Percentiles rank a stretch among this genome's conserved stretches.
Conservation (phyloP, 1,140 invertebrate genomes). For the Anagrus nilaparvatae region DNA sequence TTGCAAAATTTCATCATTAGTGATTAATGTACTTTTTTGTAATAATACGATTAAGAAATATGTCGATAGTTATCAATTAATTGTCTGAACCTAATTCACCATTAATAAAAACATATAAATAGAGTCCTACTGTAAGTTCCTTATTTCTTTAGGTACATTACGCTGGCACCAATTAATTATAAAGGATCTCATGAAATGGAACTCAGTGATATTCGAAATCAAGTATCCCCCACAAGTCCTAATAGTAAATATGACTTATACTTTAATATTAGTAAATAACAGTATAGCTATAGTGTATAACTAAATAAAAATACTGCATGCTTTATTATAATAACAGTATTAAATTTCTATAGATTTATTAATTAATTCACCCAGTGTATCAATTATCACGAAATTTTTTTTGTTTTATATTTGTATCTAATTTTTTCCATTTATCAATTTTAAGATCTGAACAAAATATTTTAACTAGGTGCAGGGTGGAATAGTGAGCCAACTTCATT, state of each 20-base stretch:
- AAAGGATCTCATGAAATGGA: constrained; percentile 30
- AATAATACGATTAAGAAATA: neutral
- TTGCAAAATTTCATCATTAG: too few species aligned
- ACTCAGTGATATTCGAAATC: constrained; percentile 30
- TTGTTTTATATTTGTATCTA: neutral
- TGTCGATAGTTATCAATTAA: constrained; percentile 1
- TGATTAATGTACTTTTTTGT: constrained; percentile 9
- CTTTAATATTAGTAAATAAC: constrained; percentile 10
- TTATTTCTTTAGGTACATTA: constrained; percentile 33
- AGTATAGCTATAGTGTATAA: neutral
- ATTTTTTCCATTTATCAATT: constrained; percentile 10
- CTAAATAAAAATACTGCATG: neutral
- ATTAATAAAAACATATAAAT: too few species aligned
- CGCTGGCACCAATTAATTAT: constrained; percentile 29
- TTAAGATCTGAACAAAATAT: too few species aligned
- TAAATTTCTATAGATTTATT: constrained; percentile 28
- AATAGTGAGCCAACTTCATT: constrained; percentile 49
- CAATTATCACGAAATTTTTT: neutral
- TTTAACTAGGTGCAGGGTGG: constrained; percentile 34
- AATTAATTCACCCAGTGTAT: too few species aligned
- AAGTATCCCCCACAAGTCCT: constrained; percentile 38
- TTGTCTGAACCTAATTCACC: too few species aligned
- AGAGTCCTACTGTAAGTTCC: too few species aligned
- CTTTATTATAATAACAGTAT: constrained; percentile 13
- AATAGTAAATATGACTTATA: constrained; percentile 37